These are phyloP conservation scores for Andricus curvator DNA, from an alignment of 2,888 invertebrate species.

Conservation along the genomic window DNA sequence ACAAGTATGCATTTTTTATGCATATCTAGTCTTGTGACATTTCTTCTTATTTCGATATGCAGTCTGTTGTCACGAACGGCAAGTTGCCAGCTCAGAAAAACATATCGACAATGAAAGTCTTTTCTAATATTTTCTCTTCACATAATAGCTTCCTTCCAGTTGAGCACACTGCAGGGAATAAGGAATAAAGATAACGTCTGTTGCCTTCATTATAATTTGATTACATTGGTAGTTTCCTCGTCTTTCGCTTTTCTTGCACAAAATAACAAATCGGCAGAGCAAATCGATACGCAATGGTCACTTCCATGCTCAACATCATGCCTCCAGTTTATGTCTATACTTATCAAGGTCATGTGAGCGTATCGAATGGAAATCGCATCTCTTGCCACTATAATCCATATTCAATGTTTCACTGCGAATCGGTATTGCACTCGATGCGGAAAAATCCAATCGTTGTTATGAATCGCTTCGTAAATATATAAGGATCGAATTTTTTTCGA, in stretches of 20 bases:
- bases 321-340: neutral
- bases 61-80: neutral
- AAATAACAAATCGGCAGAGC: conserved; percentile 1
- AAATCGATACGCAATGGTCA: conserved; percentile 21
- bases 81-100: neutral
- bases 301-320: neutral
- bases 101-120: conserved; percentile 46
- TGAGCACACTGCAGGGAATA: neutral
- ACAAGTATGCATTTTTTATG: neutral
- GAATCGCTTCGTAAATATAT: neutral
- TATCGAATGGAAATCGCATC: conserved; percentile 35
- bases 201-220: conserved; percentile 9
- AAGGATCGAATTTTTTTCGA: neutral
- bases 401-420: conserved; percentile 24
- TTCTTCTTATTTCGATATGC: neutral
- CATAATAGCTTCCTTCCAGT: conserved; percentile 47
- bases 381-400: neutral
- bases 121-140: conserved; percentile 56
- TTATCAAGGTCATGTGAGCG: conserved; percentile 37
- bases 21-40: neutral
- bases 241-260: neutral
- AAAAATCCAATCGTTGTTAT: neutral
- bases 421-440: neutral
- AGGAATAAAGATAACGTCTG: neutral
- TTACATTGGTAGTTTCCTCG: neutral